These are phyloP conservation scores for Platysteira castanea DNA, from an alignment of 2,113 vertebrate species.

Conservation along the genomic window DNA sequence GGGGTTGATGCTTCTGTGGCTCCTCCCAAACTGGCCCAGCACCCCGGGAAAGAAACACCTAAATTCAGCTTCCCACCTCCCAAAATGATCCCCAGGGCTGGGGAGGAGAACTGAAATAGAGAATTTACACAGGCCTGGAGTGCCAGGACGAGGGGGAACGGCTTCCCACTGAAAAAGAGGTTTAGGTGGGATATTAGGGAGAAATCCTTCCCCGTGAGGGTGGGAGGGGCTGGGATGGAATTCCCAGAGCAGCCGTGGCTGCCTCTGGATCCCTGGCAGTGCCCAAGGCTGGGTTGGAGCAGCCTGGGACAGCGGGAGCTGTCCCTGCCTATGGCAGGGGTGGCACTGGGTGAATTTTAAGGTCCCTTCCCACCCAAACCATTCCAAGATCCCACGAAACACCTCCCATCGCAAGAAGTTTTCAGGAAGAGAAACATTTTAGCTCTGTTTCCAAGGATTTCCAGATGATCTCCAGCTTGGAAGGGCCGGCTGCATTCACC, in stretches of 20 bases:
- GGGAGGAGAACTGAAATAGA: background rate
- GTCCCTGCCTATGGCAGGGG: background rate
- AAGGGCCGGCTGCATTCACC: background rate
- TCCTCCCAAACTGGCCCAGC: background rate
- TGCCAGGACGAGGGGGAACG: no score
- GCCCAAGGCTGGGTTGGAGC: background rate
- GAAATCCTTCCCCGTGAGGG: background rate
- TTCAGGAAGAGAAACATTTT: background rate
- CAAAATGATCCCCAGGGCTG: background rate
- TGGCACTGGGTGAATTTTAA: background rate
- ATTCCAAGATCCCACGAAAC: background rate
- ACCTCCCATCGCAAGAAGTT: background rate
- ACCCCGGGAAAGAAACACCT: background rate
- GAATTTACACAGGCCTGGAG: background rate
- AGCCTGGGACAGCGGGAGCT: fast-evolving
- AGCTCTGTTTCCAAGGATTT: background rate
- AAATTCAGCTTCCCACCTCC: background rate
- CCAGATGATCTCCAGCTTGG: background rate
- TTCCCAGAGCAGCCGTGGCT: background rate
- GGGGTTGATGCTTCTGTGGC: background rate
- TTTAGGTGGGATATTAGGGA: background rate
- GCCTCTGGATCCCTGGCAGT: background rate
- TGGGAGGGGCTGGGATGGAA: background rate
- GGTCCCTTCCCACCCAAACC: background rate
- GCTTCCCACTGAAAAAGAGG: background rate